phyloP scores from a whole-genome alignment of 2,797 vertebrate species.

The Catamblyrhynchus diadema region DNA sequence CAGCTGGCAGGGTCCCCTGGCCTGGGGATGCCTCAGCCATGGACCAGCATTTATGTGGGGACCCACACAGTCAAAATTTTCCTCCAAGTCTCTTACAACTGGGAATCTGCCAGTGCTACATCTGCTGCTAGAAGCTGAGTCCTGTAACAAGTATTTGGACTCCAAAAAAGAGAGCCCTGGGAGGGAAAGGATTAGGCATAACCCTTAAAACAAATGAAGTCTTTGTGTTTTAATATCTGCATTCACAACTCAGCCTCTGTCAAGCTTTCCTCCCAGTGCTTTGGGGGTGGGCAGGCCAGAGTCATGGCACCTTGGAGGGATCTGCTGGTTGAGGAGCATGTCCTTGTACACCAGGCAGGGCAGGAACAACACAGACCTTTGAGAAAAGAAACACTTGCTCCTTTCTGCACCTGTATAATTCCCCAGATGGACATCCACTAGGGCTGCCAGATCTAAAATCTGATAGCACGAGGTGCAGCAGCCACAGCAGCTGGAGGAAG shows the following conservation, averaged over 20 bases:
- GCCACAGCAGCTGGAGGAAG: neutral
- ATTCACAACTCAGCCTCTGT: neutral
- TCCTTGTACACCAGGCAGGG: neutral
- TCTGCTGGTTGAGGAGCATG: neutral
- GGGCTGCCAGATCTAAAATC: neutral
- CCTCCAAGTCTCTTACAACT: neutral
- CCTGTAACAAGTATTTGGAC: neutral
- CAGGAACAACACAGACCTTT: neutral
- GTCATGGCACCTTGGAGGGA: neutral
- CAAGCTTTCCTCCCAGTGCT: neutral
- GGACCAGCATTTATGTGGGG: neutral
- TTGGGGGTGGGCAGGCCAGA: neutral
- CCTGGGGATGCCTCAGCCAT: neutral
- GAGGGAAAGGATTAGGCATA: neutral
- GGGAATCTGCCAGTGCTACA: slow-evolving; percentile 21
- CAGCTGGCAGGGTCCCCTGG: neutral
- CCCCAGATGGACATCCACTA: neutral
- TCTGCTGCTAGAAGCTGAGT: neutral
- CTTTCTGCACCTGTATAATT: slow-evolving; percentile 19
- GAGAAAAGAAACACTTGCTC: neutral
- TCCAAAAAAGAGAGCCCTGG: neutral
- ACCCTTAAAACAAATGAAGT: neutral
- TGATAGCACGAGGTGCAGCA: neutral
- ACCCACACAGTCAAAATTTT: neutral
- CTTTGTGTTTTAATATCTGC: neutral